Evolutionary conservation across 2,113 vertebrate genomes (phyloP), one percentile per base, ranked within the genome.

Genomic region (Poicephalus gulielmi): DNA sequence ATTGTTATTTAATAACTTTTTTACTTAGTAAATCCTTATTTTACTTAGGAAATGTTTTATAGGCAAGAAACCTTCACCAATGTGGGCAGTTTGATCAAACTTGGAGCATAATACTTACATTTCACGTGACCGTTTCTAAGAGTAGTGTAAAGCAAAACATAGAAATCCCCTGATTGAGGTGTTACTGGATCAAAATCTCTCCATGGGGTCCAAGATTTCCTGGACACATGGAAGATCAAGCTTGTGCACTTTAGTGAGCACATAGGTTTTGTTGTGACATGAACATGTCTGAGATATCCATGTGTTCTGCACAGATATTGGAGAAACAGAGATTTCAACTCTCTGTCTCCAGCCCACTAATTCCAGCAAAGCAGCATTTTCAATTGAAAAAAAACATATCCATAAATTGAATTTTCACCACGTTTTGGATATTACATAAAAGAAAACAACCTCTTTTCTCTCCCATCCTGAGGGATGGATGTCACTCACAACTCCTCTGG

Each of bases 241-340:
- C 17, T 59, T 39, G 9, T 63, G 25, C 37, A 24, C 19, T 73
- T 49, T 0, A 75, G 15, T 5, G 22, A 24, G 6, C 41, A 33
- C 8, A 3, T 2, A 0, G 8, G 10, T 43, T 81, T 91, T 81
- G 25, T 50, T 74, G 44, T 35, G 14, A 19, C 27, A 67, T 16
- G 17, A 70, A 60, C 9, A 27, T 1, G 0, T 20, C 64, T 19
- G 46, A 50, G 64, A 78, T 64, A 49, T 50, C 52, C n/a, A 9
- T 0, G 0, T 39, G 8, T 33, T 62, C n/a, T 66, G 44, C 11
- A 33, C 7, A 77, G 30, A 31, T n/a, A 23, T 2, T 43, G 10
- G 46, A 67, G 16, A 93, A 66, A 55, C 9, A 81, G 33, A n/a
- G 20, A 76, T n/a, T 68, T 86, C 46, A 71, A 1, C 7, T 50